These are phyloP conservation scores for Apus apus DNA, from an alignment of 2,113 vertebrate species.

Conservation along the genomic window DNA sequence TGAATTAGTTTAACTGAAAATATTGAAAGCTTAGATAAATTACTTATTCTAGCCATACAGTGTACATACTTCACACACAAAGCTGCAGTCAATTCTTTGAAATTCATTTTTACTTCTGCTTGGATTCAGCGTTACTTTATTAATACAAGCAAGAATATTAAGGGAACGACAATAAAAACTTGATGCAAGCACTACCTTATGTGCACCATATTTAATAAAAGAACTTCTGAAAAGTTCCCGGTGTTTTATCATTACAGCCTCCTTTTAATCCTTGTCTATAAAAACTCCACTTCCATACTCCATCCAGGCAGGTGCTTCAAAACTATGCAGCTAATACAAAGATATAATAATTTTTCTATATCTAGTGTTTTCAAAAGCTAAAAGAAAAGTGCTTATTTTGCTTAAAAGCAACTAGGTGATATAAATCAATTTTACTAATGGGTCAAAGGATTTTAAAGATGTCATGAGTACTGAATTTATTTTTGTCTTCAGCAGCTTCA, in stretches of 20 bases:
- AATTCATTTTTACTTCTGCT: not conserved
- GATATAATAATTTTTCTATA: not conserved
- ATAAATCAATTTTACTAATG: constrained; percentile 7
- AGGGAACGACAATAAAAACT: not conserved
- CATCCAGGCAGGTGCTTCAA: not conserved
- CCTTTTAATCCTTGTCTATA: not conserved
- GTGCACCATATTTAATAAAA: not conserved
- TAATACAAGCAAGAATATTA: constrained; percentile 1
- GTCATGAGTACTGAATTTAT: not conserved
- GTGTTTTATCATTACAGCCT: not conserved
- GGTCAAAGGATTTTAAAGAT: constrained; percentile 38
- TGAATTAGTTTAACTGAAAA: constrained; percentile 14
- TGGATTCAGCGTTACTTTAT: not conserved
- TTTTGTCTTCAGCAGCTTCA: constrained; percentile 8
- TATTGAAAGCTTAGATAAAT: not conserved
- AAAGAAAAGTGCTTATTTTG: constrained; percentile 2
- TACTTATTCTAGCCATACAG: not conserved
- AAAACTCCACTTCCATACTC: not conserved
- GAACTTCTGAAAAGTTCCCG: not conserved
- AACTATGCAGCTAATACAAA: not conserved
- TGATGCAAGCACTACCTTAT: not conserved
- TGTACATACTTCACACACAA: not conserved
- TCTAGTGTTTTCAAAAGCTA: not conserved
- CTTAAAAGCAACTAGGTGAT: not conserved
- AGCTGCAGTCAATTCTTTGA: not conserved